These are phyloP conservation scores for Bhutanitis thaidina DNA, from an alignment of 2,888 invertebrate genomes.

Conservation along the genomic window DNA sequence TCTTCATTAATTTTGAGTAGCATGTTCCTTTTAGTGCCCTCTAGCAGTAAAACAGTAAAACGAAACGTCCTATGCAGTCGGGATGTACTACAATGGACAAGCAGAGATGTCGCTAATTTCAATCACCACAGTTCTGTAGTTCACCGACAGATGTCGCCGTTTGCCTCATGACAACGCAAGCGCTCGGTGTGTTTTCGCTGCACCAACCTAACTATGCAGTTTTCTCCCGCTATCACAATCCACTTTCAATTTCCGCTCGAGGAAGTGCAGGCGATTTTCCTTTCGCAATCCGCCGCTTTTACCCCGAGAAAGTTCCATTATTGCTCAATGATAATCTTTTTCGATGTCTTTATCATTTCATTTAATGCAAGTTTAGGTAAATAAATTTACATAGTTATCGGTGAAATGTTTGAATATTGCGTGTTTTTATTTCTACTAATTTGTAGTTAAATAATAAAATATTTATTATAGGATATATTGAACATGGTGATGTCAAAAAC, in stretches of 20 bases:
- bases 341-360: not conserved
- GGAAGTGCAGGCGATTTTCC: conserved; percentile 72
- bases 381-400: no score
- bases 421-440: no score
- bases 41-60: conserved; percentile 30
- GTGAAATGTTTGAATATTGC: no score
- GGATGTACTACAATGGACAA: not conserved
- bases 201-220: conserved; percentile 42
- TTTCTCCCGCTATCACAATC: conserved; percentile 61
- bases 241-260: conserved; percentile 76
- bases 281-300: conserved; percentile 68
- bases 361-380: no score
- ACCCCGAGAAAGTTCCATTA: conserved; percentile 31
- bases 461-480: no score
- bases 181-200: conserved; percentile 21
- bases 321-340: conserved; percentile 1
- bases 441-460: no score
- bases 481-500: no score
- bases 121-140: conserved; percentile 18
- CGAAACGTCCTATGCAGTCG: not conserved
- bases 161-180: conserved; percentile 13
- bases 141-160: conserved; percentile 45
- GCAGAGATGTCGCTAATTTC: conserved; percentile 42
- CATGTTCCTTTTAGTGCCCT: conserved; percentile 28
- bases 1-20: conserved; percentile 10